Base-by-base conservation (phyloP, 2,888 invertebrate species). In the Tricholauxania praeusta region DNA sequence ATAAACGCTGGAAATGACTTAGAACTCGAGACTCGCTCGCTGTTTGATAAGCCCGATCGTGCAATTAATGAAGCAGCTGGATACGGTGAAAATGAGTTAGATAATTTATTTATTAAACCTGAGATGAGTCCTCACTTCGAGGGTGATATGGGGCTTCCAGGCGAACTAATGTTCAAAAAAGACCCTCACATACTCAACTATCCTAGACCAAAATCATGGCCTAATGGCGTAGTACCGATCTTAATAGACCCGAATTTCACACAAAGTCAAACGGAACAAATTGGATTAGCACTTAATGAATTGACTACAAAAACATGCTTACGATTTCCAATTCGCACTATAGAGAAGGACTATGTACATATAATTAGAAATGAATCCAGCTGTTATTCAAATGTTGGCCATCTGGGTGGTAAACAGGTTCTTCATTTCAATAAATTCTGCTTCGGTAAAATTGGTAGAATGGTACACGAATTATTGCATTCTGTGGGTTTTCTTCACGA, bases 361-460 rank as follows among this genome's bases (percentile, higher is more conserved):
- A 91, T 95, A 71, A 90, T 90, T 32, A 92, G 90, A 77, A 88
- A 89, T 7, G 90, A 89, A 60, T 90, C 91, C 0, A 94, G 95
- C 0, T 95, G 95, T 82, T 95, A 94, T 94, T 93, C 94, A 17
- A 91, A 91, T 78, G 92, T 95, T 0, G 95, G 95, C 0, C 89
- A 91, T 12, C 87, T 91, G 28, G 93, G 94, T 79, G 89, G 89
- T 0, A 82, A 82, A 17, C 88, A 89, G 78, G 91, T 91, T 74
- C 89, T 94, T 6, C 94, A 94, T 86, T 88, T 95, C 83, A 87
- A 89, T 1, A 93, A 94, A 0, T n/a, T n/a, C n/a, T 94, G 94
- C 81, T 88, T 93, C 0, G 88, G 90, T 1, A 92, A 91, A 83
- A 80, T 82, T 32, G 95, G 95, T 3, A 95, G 94, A 0, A 89